Base-by-base conservation (phyloP, 2,797 vertebrate genomes). In the Melanogrammus aeglefinus region DNA sequence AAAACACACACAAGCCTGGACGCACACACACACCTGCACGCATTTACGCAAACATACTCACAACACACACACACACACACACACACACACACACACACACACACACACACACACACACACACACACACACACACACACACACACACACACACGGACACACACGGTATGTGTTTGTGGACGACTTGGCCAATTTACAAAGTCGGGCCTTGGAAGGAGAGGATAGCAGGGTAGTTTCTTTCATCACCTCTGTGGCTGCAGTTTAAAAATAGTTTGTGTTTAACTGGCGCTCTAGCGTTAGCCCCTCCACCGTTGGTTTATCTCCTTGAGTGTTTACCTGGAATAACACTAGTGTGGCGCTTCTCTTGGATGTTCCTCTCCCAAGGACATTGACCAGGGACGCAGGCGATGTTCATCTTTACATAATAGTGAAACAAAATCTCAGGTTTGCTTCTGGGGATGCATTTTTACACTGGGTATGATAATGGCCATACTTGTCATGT, bases 211-310 rank as follows among this genome's bases (percentile, higher is more conserved):
- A 71, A 71, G 29, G 29, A 29, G 27, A 31, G 57, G 21, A 63
- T 63, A 21, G 31, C 57, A 51, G 16, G 57, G 57, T 24, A 63
- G 21, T 21, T 51, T 51, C 47, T 78, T 82, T 72, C 79, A 73
- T 86, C 80, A 83, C 69, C 83, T 83, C 75, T 75, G 63, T 74
- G 84, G 78, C 78, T 80, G 76, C 41, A 79, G 83, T 84, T 76
- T 87, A 86, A 87, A 90, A 90, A 89, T 90, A 89, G 84, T 88
- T 82, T 86, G 77, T 78, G 82, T 89, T 84, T 89, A 90, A 6
- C 57, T n/a, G 21, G 57, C 2, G 57, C 57, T 2, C 21, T 63
- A n/a, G 21, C 57, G 8, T 21, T 63, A 21, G 83, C 72, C 81
- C 87, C 83, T 88, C 85, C 77, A 86, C 78, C 31, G 79, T 75